Percentiles rank a stretch among this genome's conserved stretches.
Conservation (phyloP, 2,113 vertebrate species). For the Prolemur simus region DNA sequence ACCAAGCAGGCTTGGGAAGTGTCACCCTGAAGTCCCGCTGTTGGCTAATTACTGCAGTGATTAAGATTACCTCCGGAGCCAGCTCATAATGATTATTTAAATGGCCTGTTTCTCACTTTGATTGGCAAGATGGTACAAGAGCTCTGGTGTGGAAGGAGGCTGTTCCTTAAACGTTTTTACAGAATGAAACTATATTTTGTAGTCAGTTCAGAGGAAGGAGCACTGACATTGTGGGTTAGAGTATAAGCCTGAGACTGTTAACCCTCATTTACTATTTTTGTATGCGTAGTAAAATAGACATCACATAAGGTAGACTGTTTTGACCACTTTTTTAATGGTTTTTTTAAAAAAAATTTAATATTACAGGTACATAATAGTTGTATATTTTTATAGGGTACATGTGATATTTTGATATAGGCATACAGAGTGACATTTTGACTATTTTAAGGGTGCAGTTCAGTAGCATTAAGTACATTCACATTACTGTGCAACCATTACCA, state of each 20-base stretch:
- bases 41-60: not conserved
- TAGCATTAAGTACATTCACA: not conserved
- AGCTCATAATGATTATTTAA: not conserved
- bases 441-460: not conserved
- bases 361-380: not conserved
- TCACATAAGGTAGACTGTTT: not conserved
- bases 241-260: not conserved
- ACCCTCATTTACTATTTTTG: constrained; percentile 16
- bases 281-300: not conserved
- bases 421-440: not conserved
- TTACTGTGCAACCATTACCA: not conserved
- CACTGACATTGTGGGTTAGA: not conserved
- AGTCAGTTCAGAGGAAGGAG: not conserved
- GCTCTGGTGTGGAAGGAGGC: not conserved
- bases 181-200: not conserved
- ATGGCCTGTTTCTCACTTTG: not conserved
- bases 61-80: not conserved
- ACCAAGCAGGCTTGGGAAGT: not conserved
- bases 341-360: too few species aligned
- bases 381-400: too few species aligned
- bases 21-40: not conserved
- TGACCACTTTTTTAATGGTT: too few species aligned
- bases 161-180: not conserved
- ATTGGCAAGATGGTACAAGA: not conserved
- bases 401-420: too few species aligned